Base-by-base conservation (phyloP, 1,140 invertebrate species). In the Ceratoteleas bidentatus region DNA sequence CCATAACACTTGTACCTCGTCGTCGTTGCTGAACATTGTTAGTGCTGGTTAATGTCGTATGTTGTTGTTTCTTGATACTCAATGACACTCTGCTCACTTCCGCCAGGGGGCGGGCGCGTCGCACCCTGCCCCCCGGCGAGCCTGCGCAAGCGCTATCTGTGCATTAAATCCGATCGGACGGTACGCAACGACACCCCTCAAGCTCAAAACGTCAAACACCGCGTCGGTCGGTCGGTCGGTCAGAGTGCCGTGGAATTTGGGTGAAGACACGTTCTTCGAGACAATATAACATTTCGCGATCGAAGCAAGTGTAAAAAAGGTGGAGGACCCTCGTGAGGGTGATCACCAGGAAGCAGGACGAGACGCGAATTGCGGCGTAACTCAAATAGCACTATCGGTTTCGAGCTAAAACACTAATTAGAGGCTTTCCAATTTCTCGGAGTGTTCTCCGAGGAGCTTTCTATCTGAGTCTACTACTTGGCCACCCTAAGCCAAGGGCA, bases 11-110 rank as follows among this genome's bases (percentile, higher is more conserved):
- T 24, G 52, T 83, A 83, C 81, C 66, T 80, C 84, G 69, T 83
- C 83, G 82, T 84, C 75, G 70, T 84, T 84, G 84, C 84, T 85
- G 24, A 84, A 85, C 85, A 78, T 79, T 75, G 79, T 89, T 88
- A 86, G 81, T 79, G 88, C 86, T 91, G 83, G 85, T 88, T 89
- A 90, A 91, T 91, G 89, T 91, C 87, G 87, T 90, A 85, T 88
- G 88, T 90, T 88, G 89, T 90, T 90, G 89, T 90, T 91, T 91
- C 88, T 90, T 84, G 87, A 90, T 90, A 89, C 87, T 88, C 88
- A 88, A 68, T n/a, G n/a, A 83, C 74, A 78, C 54, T 83, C 61
- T 75, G 54, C 70, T 73, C 68, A 60, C n/a, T n/a, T 52, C 9
- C 13, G n/a, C 8, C 47, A 45, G 58, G 32, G 68, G 54, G 34